Base-by-base conservation (phyloP, 1,140 invertebrate genomes). In the Bombus difficillimus region DNA sequence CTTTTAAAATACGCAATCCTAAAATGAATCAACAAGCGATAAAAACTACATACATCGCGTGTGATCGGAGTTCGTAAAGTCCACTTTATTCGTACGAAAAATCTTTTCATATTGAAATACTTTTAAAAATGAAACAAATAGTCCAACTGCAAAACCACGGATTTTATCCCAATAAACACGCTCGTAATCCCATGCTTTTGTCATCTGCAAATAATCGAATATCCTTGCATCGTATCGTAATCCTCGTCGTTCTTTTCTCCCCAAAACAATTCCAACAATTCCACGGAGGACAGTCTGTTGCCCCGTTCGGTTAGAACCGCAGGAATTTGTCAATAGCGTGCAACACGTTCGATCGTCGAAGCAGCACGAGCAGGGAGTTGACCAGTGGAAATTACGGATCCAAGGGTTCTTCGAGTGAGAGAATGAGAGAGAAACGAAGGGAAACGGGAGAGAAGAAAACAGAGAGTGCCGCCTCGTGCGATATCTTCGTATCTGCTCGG, bases 401-500 rank as follows among this genome's bases (percentile, higher is more conserved):
- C 66, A 41, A 34, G 53, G 81, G 73, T 22, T 41, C 71, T 28
- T 34, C 22, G 12, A 57, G 53, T 0, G 47, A 72, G 37, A 57
- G 25, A 71, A n/a, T 22, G 59, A 78, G 66, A 72, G 39, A 85
- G 32, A 85, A 64, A 57, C n/a, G 25, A 9, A 22, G 6, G 1
- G 3, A n/a, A 62, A 41, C 3, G 47, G 13, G 28, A 59, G 32
- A 66, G 37, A 76, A 41, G 79, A 68, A 66, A 41, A 82, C 37
- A 89, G 81, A 76, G 71, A 22, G 71, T 43, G 71, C 76, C 85
- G 74, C 85, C 85, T 86, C 91, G 90, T 89, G 91, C 89, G 90
- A 92, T 93, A 93, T 92, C 92, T 93, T 88, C 88, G 88, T 89
- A 93, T 92, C 92, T 91, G 88, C 89, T 90, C 81, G 88, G 76